These are phyloP conservation scores for Nomada fucata DNA, from an alignment of 2,888 invertebrate species.

Conservation along the genomic window DNA sequence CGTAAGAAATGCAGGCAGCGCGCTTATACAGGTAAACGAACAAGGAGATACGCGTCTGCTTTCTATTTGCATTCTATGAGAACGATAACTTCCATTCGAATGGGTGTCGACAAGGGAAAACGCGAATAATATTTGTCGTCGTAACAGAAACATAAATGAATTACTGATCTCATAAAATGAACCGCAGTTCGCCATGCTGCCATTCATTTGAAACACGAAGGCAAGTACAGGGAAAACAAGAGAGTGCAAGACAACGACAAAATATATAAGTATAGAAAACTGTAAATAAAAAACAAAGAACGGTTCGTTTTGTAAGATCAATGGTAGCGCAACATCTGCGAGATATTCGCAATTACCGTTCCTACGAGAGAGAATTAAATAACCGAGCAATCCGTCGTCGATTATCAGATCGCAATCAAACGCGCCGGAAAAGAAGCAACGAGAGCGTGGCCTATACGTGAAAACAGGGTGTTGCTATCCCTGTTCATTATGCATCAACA, in stretches of 20 bases:
- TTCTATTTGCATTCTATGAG: constrained; percentile 16
- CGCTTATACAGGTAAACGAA: not conserved
- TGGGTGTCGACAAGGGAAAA: constrained; percentile 1
- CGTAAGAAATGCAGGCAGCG: too few species aligned
- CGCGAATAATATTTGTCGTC: not conserved
- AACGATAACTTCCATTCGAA: constrained; percentile 8
- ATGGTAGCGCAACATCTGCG: not conserved
- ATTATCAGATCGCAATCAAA: constrained; percentile 61
- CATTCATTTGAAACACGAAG: too few species aligned
- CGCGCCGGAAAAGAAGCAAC: constrained; percentile 23
- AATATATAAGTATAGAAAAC: too few species aligned
- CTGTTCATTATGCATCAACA: constrained; percentile 48
- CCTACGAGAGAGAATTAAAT: constrained; percentile 29
- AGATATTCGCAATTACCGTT: not conserved
- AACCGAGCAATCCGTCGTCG: constrained; percentile 51
- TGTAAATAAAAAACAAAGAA: too few species aligned
- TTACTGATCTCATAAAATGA: too few species aligned
- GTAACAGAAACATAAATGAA: not conserved
- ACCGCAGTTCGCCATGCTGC: too few species aligned
- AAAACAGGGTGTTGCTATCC: constrained; percentile 36
- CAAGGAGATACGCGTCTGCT: not conserved
- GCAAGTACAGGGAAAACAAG: too few species aligned
- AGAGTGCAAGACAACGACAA: too few species aligned
- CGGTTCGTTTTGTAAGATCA: not conserved
- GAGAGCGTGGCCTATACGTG: constrained; percentile 5